Conservation (phyloP, 1,140 invertebrate genomes). For the Physella acuta region DNA sequence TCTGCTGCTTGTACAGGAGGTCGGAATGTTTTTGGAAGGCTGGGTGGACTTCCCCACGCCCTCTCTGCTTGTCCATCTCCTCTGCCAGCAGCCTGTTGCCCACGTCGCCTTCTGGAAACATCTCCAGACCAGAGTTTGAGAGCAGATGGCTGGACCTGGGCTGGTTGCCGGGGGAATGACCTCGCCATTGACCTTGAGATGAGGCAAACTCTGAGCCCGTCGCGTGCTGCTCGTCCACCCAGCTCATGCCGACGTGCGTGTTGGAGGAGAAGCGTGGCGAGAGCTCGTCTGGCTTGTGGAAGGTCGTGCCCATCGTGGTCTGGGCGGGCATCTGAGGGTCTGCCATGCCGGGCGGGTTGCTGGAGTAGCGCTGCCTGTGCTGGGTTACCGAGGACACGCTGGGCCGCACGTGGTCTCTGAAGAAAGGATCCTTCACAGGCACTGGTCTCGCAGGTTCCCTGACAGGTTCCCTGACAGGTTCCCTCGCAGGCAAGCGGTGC, state of each 20-base stretch:
- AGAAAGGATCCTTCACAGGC: not conserved
- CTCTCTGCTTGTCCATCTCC: conserved; percentile 12
- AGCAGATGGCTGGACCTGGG: not conserved
- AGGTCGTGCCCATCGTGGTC: not conserved
- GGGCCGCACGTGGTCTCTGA: conserved; percentile 8
- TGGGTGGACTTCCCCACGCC: not conserved
- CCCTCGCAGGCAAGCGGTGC: not conserved
- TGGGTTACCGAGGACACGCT: conserved; percentile 10
- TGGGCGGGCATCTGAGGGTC: not conserved
- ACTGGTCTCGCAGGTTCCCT: not conserved
- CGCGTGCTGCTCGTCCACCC: conserved; percentile 1
- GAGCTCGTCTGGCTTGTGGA: conserved; percentile 4
- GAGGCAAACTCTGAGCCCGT: not conserved
- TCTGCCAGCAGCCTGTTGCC: not conserved
- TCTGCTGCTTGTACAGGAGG: not conserved
- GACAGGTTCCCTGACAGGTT: not conserved
- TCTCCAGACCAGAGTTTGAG: not conserved
- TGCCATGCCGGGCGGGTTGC: not conserved
- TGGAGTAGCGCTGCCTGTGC: conserved; percentile 14
- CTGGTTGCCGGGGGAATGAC: not conserved
- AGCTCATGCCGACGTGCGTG: not conserved
- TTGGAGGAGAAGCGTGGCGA: not conserved
- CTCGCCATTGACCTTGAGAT: not conserved
- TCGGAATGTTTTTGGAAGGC: conserved; percentile 8
- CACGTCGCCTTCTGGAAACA: not conserved